These are phyloP conservation scores for Cryptomyrus ogoouensis DNA, from an alignment of 2,113 vertebrate species.

Conservation along the genomic window DNA sequence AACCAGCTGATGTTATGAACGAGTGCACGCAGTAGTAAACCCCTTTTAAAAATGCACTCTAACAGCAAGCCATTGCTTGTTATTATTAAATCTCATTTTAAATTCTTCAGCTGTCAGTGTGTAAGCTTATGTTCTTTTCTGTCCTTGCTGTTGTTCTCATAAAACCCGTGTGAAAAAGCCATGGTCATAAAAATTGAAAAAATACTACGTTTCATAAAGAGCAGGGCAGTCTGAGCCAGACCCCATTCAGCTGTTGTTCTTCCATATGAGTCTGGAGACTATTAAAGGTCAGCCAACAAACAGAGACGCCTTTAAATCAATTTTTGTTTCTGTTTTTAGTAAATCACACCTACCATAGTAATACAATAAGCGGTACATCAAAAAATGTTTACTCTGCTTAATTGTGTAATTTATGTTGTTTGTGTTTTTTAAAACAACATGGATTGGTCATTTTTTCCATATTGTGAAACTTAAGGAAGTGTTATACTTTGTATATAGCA, in stretches of 20 bases:
- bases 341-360: background rate
- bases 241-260: background rate
- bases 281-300: background rate
- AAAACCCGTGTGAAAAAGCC: background rate
- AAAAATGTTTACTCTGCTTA: background rate
- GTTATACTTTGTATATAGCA: background rate
- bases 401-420: background rate
- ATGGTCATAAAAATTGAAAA: constrained; percentile 3
- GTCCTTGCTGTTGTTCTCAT: background rate
- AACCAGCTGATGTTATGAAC: background rate
- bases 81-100: background rate
- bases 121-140: background rate
- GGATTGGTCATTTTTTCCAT: background rate
- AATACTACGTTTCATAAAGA: constrained; percentile 3
- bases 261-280: background rate
- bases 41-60: background rate
- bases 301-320: background rate
- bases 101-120: background rate
- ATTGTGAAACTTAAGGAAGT: background rate
- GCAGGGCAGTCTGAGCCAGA: background rate
- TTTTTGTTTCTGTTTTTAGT: background rate
- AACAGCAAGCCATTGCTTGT: background rate
- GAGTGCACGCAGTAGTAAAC: background rate
- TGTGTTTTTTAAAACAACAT: background rate
- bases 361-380: background rate